Percentiles rank a stretch among this genome's conserved stretches.
phyloP scores from a whole-genome alignment of 2,113 vertebrate species.

The Rhynchomys soricoides region DNA sequence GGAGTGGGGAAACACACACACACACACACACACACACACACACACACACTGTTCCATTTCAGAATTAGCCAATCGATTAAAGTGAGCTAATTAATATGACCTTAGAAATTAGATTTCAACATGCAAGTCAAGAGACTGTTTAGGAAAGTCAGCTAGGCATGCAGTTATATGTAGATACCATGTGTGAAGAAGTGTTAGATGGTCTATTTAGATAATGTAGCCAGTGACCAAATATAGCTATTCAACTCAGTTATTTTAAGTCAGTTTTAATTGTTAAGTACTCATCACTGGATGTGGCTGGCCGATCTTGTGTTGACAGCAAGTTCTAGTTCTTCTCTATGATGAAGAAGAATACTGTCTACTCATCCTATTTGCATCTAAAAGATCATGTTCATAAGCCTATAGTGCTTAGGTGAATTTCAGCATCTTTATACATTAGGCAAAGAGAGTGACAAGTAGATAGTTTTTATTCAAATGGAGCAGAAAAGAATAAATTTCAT shows the following conservation, averaged over 20 bases:
- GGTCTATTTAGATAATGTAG: not conserved
- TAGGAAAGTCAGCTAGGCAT: not conserved
- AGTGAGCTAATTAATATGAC: not conserved
- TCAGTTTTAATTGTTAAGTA: not conserved
- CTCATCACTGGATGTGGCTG: not conserved
- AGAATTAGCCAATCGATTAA: not conserved
- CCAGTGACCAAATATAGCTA: not conserved
- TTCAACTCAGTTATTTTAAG: not conserved
- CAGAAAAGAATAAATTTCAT: slow-evolving; percentile 34
- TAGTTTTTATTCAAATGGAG: not conserved
- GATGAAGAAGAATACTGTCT: not conserved
- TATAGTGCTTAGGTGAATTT: not conserved
- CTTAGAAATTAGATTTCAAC: slow-evolving; percentile 26
- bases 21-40: too few species aligned
- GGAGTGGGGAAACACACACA: not conserved
- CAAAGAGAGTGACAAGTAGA: not conserved
- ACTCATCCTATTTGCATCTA: not conserved
- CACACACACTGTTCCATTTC: not conserved
- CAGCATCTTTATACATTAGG: not conserved
- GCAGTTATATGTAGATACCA: not conserved
- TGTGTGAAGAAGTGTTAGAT: not conserved
- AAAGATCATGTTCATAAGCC: not conserved
- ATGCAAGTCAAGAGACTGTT: not conserved
- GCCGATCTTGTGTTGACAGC: not conserved
- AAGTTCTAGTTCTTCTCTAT: not conserved